A percentile compares a stretch with the other conserved stretches of the same genome.
Conservation (phyloP, 2,797 vertebrate genomes). For the Linurgus olivaceus region DNA sequence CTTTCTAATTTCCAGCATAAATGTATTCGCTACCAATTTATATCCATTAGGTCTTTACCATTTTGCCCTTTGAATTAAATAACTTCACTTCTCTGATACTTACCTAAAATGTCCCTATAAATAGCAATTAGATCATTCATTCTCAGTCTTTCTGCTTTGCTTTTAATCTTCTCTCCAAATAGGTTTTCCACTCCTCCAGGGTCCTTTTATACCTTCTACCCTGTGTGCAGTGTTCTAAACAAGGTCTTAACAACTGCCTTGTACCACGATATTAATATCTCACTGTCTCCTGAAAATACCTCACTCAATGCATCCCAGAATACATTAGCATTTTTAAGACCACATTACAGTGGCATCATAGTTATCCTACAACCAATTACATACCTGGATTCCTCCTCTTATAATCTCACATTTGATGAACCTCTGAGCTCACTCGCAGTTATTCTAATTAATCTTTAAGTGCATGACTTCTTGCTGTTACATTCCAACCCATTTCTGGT, state of each 20-base stretch:
- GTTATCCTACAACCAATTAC: constrained; percentile 1
- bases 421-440: background rate
- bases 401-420: constrained; percentile 35
- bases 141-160: background rate
- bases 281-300: background rate
- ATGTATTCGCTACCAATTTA: background rate
- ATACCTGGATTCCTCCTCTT: background rate
- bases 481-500: constrained; percentile 4
- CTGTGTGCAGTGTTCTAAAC: background rate
- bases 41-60: background rate
- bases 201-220: background rate
- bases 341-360: background rate
- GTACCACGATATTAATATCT: constrained; percentile 31
- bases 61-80: background rate
- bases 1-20: background rate
- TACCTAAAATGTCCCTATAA: background rate
- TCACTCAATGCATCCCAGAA: constrained; percentile 29
- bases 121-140: background rate
- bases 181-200: background rate
- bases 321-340: constrained; percentile 60
- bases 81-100: background rate
- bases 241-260: constrained; percentile 17
- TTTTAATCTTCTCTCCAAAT: constrained; percentile 17
- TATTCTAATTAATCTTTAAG: constrained; percentile 60
- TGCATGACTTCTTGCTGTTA: constrained; percentile 32